Base-by-base conservation (phyloP, 2,888 invertebrate species). In the Hydropsyche betteni region DNA sequence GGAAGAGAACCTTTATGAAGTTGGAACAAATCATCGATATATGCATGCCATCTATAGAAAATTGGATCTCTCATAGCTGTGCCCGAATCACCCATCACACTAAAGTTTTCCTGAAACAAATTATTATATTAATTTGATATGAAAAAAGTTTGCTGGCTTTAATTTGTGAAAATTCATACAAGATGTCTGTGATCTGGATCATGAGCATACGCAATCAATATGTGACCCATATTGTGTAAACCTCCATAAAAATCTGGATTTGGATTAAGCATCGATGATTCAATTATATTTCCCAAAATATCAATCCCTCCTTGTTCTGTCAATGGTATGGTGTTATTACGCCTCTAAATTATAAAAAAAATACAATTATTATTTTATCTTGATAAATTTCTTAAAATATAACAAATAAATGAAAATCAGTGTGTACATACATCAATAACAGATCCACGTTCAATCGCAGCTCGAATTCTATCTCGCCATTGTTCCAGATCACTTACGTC, bases 1-100 rank as follows among this genome's bases (percentile, higher is more conserved):
- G 91, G 86, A 36, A 95, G 85, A 12, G 90, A 91, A 77, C 87
- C 86, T 84, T 95, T 95, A 84, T 92, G 91, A 79, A 91, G 88
- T 80, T 90, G 89, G 88, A 95, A 95, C 44, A 95, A 85, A 80
- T 93, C 91, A 81, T 95, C 93, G 34, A 95, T 87, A 82, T 90
- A 92, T 0, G 92, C 89, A 82, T 96, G 95, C 93, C 93, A 95
- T 82, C 93, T 91, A 86, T 95, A 95, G 87, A 95, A 95, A 16
- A 93, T 85, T 0, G 95, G 95, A 84, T 96, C 96, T 1, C 95
- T 88, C 94, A 95, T 95, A 0, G 95, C 93, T 0, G 94, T 94
- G 0, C 94, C 90, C 0, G 93, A 90, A 82, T 95, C 95, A 0
- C 94, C 94, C 90, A 95, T 95, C 38, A 94, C 92, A 55, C 93